Evolutionary conservation across 2,113 vertebrate genomes (phyloP).

Genomic region (Micronycteris hirsuta): DNA sequence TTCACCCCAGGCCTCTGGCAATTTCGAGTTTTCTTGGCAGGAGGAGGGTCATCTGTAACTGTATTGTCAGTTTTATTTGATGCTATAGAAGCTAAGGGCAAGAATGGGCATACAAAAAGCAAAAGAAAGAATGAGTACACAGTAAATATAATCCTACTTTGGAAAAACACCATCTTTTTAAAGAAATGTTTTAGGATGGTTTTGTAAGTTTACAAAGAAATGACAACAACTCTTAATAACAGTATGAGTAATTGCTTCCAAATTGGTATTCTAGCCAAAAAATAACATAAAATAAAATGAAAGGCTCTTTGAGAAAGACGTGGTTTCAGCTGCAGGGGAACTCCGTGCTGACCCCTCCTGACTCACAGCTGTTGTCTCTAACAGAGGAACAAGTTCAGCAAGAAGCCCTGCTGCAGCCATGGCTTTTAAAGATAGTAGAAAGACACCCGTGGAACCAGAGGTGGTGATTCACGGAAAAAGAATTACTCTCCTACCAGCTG

Average conservation of each 20-base stretch:
- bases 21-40: conserved; percentile 51
- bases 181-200: not conserved
- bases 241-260: not conserved
- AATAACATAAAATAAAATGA: not conserved
- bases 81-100: not conserved
- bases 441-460: not conserved
- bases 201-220: conserved; percentile 16
- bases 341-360: not conserved
- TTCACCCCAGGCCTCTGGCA: not conserved
- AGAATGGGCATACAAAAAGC: not conserved
- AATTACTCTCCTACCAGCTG: not conserved
- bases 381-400: not conserved
- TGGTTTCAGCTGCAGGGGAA: not conserved
- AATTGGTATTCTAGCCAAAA: not conserved
- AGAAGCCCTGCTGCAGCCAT: not conserved
- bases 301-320: not conserved
- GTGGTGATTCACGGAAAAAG: not conserved
- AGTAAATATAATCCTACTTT: not conserved
- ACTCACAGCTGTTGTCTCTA: not conserved
- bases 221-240: not conserved
- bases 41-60: not conserved
- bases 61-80: not conserved
- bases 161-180: not conserved
- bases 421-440: not conserved
- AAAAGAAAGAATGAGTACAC: not conserved